Percentiles rank a stretch among this genome's conserved stretches.
phyloP scores from a whole-genome alignment of 2,888 invertebrate species.

The Melolontha melolontha region DNA sequence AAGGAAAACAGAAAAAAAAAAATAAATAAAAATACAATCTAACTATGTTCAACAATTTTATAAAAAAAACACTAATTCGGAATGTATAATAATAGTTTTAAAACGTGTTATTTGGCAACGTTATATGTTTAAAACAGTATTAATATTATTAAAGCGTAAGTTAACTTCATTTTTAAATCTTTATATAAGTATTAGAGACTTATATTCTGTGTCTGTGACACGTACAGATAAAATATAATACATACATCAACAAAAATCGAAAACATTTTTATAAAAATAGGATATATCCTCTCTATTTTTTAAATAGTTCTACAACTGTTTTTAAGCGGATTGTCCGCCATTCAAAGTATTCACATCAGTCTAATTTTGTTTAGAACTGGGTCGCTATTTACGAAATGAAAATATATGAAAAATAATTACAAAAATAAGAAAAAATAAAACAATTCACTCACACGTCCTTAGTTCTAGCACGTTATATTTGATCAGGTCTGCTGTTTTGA shows the following conservation, averaged over 20 bases:
- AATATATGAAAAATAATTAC: constrained; percentile 22
- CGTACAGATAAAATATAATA: constrained; percentile 61
- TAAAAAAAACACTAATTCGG: constrained; percentile 61
- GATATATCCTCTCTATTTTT: constrained; percentile 48
- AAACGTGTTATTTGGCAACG: constrained; percentile 68
- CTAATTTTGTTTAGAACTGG: constrained; percentile 54
- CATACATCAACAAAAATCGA: constrained; percentile 58
- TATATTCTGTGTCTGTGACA: constrained; percentile 55
- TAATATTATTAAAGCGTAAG: constrained; percentile 61
- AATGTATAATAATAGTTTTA: constrained; percentile 65
- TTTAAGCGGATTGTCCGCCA: constrained; percentile 28
- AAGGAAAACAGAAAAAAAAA: constrained; percentile 46
- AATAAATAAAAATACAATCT: constrained; percentile 53
- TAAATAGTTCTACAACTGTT: constrained; percentile 33
- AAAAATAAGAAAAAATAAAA: constrained; percentile 28
- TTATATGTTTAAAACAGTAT: constrained; percentile 55
- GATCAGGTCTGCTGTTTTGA: constrained; percentile 21
- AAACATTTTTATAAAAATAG: constrained; percentile 63
- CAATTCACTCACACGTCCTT: constrained; percentile 35
- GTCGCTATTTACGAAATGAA: constrained; percentile 42
- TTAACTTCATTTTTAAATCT: constrained; percentile 57
- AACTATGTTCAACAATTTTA: constrained; percentile 55
- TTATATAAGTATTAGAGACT: constrained; percentile 49
- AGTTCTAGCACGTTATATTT: constrained; percentile 35
- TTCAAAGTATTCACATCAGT: constrained; percentile 52